phyloP scores from a whole-genome alignment of 1,140 invertebrate species.

The Macrobrachium rosenbergii region DNA sequence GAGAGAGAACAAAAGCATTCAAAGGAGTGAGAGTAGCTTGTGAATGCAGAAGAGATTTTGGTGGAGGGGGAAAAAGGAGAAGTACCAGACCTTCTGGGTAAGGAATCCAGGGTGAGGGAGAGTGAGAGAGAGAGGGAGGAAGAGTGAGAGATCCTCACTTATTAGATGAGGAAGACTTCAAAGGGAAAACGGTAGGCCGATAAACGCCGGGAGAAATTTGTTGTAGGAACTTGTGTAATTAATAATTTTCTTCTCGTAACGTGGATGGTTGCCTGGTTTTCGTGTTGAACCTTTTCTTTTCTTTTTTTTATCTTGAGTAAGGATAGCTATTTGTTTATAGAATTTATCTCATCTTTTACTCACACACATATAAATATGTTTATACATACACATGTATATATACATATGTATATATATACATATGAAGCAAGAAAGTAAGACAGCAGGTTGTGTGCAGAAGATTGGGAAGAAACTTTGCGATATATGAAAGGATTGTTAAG shows the following conservation, averaged over 20 bases:
- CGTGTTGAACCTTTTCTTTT: not conserved
- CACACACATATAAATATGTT: not conserved
- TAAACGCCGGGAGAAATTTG: no score
- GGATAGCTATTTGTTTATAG: not conserved
- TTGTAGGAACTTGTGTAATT: no score
- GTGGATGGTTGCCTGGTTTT: not conserved
- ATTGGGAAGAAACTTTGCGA: not conserved
- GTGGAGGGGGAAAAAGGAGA: not conserved
- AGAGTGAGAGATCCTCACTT: no score
- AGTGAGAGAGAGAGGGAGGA: no score
- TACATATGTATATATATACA: constrained; percentile 12
- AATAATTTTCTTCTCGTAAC: no score
- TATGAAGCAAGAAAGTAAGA: not conserved
- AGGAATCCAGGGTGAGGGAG: no score
- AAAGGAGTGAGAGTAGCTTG: not conserved
- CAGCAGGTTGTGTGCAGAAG: no score
- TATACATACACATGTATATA: not conserved
- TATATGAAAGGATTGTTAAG: not conserved
- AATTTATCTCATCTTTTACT: not conserved
- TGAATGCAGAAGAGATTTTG: not conserved
- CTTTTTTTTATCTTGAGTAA: not conserved
- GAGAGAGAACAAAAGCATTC: not conserved
- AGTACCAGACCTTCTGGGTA: no score
- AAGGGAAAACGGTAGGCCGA: no score
- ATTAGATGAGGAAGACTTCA: not conserved